Evolutionary conservation across 2,888 invertebrate genomes (phyloP), one percentile per base, ranked within the genome.

Genomic region (Sinohyriopsis cumingii): DNA sequence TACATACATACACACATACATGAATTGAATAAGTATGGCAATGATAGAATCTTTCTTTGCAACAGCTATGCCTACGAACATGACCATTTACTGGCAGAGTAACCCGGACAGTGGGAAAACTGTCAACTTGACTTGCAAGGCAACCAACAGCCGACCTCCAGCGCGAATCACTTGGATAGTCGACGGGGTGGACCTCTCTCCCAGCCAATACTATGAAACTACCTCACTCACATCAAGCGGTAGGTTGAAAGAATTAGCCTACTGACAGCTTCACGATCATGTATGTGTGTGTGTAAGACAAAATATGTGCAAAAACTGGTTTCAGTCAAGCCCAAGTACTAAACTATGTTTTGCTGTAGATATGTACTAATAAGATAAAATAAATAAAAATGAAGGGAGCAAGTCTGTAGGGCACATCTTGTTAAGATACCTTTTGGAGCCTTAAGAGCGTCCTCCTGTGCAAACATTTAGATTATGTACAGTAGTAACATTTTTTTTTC

Each of bases 111-210:
- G 71, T 12, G 82, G 80, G 3, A 61, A 61, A 22, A 67, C 67
- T n/a, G 82, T 78, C 5, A 83, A 83, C 73, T 67, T 82, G n/a
- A 83, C 82, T n/a, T 83, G 83, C 55, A 71, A 65, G 6, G 80
- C 83, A 19, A 76, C 77, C 7, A 76, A 80, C 60, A 78, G 77
- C 9, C 79, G 79, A 63, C 83, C 83, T 18, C 76, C 81, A 15
- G 77, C 83, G 19, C 67, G 71, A 65, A 69, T 83, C 18, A 61
- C 71, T 28, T 80, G 82, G 81, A 68, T 74, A 65, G 75, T 72
- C 54, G 74, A 76, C 62, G 68, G 71, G 9, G 65, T 75, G 20
- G 81, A 82, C 54, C 55, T 68, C n/a, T 75, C 79, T 9, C 62
- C 65, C 62, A 53, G 63, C 18, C 72, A 75, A 7, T 68, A 73